Evolutionary conservation across 2,797 vertebrate genomes (phyloP).

Genomic region (Meriones psammophilus): DNA sequence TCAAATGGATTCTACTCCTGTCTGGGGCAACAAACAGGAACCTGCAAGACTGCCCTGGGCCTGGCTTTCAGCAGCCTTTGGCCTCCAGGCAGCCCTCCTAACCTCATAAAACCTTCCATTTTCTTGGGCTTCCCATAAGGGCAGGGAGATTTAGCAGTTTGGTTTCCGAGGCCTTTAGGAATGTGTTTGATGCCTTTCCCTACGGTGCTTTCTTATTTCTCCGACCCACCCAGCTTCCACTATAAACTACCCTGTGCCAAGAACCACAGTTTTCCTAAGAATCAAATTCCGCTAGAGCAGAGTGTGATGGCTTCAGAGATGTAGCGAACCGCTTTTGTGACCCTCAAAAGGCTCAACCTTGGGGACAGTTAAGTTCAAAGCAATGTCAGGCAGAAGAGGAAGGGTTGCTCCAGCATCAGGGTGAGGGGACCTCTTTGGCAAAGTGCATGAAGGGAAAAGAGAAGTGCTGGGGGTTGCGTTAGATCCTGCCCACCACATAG

Average conservation of each 20-base stretch:
- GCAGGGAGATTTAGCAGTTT: neutral
- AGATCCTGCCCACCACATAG: neutral
- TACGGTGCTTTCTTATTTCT: neutral
- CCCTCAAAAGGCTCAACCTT: neutral
- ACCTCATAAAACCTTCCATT: slow-evolving; percentile 59
- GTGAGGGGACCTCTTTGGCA: neutral
- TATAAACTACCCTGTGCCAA: slow-evolving; percentile 32
- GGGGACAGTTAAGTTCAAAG: neutral
- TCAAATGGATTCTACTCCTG: neutral
- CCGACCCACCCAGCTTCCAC: neutral
- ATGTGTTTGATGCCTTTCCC: slow-evolving; percentile 38
- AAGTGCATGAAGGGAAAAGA: neutral
- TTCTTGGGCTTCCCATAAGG: slow-evolving; percentile 36
- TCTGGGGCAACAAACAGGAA: neutral
- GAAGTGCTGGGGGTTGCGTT: rapidly evolving
- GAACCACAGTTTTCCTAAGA: slow-evolving; percentile 3
- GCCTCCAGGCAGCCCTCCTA: neutral
- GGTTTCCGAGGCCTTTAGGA: neutral
- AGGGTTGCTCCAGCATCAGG: neutral
- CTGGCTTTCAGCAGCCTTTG: neutral
- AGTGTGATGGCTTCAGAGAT: neutral
- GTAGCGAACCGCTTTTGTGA: neutral
- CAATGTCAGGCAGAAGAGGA: neutral
- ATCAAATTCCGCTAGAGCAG: neutral
- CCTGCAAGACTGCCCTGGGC: neutral